Percentiles rank a stretch among this genome's conserved stretches.
phyloP scores from a whole-genome alignment of 2,888 invertebrate genomes.

The Carabus problematicus region DNA sequence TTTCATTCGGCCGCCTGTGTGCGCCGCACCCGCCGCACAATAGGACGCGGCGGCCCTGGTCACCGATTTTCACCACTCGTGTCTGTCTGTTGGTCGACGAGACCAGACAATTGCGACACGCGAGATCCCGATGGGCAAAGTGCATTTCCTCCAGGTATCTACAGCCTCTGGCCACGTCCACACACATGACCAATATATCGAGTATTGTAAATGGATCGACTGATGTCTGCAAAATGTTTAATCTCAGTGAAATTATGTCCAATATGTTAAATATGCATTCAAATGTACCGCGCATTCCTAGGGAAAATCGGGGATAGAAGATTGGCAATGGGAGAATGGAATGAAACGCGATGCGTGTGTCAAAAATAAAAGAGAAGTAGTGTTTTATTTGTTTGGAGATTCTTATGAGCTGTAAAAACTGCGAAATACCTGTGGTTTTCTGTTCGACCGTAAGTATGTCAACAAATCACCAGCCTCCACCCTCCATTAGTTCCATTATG shows the following conservation, averaged over 20 bases:
- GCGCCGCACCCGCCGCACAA: no score
- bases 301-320: no score
- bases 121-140: conserved; percentile 96
- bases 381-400: no score
- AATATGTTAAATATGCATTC: background rate
- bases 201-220: conserved; percentile 75
- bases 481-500: conserved; percentile 97
- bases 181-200: conserved; percentile 91
- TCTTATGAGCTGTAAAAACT: background rate
- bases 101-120: conserved; percentile 94
- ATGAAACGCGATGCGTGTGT: no score
- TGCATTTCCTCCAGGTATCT: conserved; percentile 96
- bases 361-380: no score
- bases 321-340: no score
- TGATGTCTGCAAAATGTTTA: conserved; percentile 61
- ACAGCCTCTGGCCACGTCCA: conserved; percentile 95
- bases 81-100: conserved; percentile 71
- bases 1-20: no score
- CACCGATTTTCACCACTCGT: conserved; percentile 94
- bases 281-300: background rate
- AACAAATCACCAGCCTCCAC: conserved; percentile 94
- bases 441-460: conserved; percentile 84
- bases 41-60: no score
- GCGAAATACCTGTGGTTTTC: conserved; percentile 72
- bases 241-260: background rate